phyloP scores from a whole-genome alignment of 2,888 invertebrate genomes.

The Pemphredon lugubris region DNA sequence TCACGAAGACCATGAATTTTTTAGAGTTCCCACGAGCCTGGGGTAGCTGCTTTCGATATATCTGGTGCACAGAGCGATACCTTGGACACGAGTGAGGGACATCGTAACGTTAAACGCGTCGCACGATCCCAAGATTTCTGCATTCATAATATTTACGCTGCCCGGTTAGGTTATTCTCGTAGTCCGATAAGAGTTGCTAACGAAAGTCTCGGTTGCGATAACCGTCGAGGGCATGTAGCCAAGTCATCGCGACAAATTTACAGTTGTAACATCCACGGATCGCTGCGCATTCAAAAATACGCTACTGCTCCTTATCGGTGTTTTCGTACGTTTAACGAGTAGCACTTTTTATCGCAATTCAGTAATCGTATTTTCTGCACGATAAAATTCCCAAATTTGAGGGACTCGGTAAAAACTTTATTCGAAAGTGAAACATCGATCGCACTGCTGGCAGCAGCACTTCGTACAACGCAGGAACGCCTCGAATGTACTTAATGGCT shows the following conservation, averaged over 20 bases:
- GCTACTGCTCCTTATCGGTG: neutral
- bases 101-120: slow-evolving; percentile 31
- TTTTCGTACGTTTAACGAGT: neutral
- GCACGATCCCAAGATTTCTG: slow-evolving; percentile 41
- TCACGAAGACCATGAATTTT: neutral
- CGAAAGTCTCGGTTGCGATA: slow-evolving; percentile 64
- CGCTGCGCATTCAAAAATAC: neutral
- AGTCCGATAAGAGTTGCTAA: slow-evolving; percentile 69
- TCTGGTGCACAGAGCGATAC: slow-evolving; percentile 8
- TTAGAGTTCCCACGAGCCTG: slow-evolving; percentile 2
- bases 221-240: slow-evolving; percentile 42
- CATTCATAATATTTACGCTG: slow-evolving; percentile 54
- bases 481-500: neutral
- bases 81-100: slow-evolving; percentile 11
- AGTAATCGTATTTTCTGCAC: neutral
- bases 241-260: slow-evolving; percentile 45
- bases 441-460: neutral
- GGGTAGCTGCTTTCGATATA: neutral
- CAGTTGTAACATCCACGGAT: slow-evolving; percentile 28
- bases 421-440: neutral
- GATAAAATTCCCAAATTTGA: neutral
- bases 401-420: neutral
- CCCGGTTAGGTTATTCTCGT: slow-evolving; percentile 54
- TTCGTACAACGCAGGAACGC: neutral
- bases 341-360: neutral